Base-by-base conservation (phyloP, 2,797 vertebrate species). In the Squalus acanthias region DNA sequence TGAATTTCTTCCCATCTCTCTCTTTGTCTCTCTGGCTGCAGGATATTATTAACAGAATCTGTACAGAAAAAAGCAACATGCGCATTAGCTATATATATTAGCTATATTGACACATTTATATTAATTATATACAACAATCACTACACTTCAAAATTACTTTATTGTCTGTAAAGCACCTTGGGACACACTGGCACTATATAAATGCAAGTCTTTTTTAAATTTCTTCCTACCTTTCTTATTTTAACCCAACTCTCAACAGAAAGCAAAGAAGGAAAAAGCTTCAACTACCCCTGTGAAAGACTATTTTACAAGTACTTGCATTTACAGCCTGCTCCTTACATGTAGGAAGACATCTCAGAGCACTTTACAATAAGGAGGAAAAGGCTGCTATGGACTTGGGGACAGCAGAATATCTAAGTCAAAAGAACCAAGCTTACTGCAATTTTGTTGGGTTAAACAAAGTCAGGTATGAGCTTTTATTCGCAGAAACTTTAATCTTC, bases 1-100 rank as follows among this genome's bases (percentile, higher is more conserved):
- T 96, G 97, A 1, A 69, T 97, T 96, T 97, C 97, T 96, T 99
- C 98, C 99, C 99, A 99, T 63, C 96, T 97, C 97, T 99, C 98
- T 95, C 99, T 97, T 93, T 97, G 98, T n/a, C 96, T 97, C 96
- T 99, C 98, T 97, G 98, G 97, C 96, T 97, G 97, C 96, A 97
- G 96, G 50, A 97, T 98, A 97, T 97, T 97, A 57, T 95, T 97
- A 1, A 96, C 96, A 67, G 97, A 97, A 97, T 99, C 99, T 99
- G 97, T 96, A 1, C 96, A 50, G 1, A 97, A 97, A 95, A 96
- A 97, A 72, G 97, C 53, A 87, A 95, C 0, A 17, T 1, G 10
- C 70, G 60, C 29, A 60, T 74, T 33, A 76, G 72, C 53, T 74
- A 95, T 74, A 72, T 26, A 7, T 46, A 39, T 39, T 39, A 53